Evolutionary conservation across 2,113 vertebrate genomes (phyloP), one percentile per base, ranked within the genome.

Genomic region (Forbesichthys agassizii): DNA sequence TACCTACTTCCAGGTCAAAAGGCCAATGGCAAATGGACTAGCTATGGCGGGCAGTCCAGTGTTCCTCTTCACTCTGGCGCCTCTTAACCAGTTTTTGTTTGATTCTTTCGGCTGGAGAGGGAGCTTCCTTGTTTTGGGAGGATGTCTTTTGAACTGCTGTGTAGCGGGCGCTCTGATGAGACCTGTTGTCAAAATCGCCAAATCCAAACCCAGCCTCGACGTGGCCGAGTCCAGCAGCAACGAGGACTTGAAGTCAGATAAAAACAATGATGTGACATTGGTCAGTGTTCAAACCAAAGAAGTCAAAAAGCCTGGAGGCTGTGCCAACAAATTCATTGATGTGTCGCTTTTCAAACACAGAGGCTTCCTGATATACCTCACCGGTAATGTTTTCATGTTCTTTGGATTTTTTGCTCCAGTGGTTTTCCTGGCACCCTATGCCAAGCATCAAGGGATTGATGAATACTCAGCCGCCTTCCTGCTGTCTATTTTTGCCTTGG

Each of bases 21-120:
- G 98, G 16, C 98, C 98, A 0, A 86, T 99, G 77, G 98, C 98
- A 33, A 99, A 99, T 10, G 98, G 98, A 33, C 83, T 99, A 52
- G 96, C 98, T 0, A 99, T 99, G 98, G 98, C 98, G 0, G 97
- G 98, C 33, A 99, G 98, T 66, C 98, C 97, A 0, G 97, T 99
- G 11, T 95, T 99, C 81, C 93, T 99, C 11, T 98, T 93, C 55
- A 99, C 96, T 0, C 59, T 99, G 79, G 97, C 98, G 0, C 97
- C 98, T 0, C 14, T 99, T 47, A 99, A 99, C 86, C 96, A 95
- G 58, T 93, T 93, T 90, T 93, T 99, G 69, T 99, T 94, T 0
- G 92, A 93, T 56, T 87, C 92, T 33, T 99, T 96, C 86, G 96
- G 96, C 61, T 99, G 97, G 97, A 94, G 96, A 42, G 97, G 98